These are phyloP conservation scores for Ciona savignyi DNA, from an alignment of 23 tunicate genomes.

Conservation along the genomic window DNA sequence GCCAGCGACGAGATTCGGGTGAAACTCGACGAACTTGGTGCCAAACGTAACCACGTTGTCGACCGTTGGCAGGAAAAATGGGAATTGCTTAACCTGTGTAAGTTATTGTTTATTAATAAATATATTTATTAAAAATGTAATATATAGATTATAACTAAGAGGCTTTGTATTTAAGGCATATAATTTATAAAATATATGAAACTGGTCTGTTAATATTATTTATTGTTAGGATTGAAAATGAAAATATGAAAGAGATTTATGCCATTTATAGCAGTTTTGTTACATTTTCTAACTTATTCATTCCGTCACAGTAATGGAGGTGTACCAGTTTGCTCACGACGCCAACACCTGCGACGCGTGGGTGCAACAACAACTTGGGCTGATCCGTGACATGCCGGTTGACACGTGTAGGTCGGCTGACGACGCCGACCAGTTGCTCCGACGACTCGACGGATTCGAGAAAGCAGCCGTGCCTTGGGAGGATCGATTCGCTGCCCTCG, in stretches of 20 bases:
- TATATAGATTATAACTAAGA: background rate
- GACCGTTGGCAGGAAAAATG: slow-evolving; percentile 89
- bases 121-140: no score
- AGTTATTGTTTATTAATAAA: slow-evolving; percentile 3
- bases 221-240: slow-evolving; percentile 1
- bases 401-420: slow-evolving; percentile 34
- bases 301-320: slow-evolving; percentile 94
- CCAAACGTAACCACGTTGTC: slow-evolving; percentile 49
- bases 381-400: slow-evolving; percentile 40
- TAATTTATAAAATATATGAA: background rate
- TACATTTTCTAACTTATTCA: no score
- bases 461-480: slow-evolving; percentile 88
- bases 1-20: slow-evolving; percentile 51
- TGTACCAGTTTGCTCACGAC: slow-evolving; percentile 88
- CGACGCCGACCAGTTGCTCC: slow-evolving; percentile 66
- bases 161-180: background rate
- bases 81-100: slow-evolving; percentile 72
- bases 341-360: slow-evolving; percentile 84
- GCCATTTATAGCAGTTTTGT: background rate
- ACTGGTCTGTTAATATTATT: background rate
- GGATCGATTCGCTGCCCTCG: slow-evolving; percentile 58
- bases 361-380: slow-evolving; percentile 64
- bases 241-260: background rate
- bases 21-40: slow-evolving; percentile 26
- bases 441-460: slow-evolving; percentile 72